phyloP scores from a whole-genome alignment of 2,113 vertebrate species.

The Microcebus ravelobensis region DNA sequence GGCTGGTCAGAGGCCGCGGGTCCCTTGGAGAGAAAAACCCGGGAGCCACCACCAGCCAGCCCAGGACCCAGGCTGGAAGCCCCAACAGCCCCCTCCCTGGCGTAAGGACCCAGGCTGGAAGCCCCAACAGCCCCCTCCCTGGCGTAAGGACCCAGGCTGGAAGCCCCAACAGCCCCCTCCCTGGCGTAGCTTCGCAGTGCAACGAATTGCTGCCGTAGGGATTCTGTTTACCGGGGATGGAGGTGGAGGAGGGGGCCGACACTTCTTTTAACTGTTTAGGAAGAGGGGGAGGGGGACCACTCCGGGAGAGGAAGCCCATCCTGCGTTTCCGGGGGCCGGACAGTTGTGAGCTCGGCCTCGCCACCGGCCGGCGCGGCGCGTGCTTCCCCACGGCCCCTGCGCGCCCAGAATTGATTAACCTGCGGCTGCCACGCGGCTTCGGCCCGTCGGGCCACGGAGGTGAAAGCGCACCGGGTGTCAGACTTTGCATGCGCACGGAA shows the following conservation, averaged over 20 bases:
- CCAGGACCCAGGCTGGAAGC: neutral
- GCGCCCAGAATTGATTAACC: conserved; percentile 43
- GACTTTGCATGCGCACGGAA: conserved; percentile 67
- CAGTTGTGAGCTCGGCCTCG: conserved; percentile 27
- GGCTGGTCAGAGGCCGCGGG: neutral
- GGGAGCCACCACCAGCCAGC: neutral
- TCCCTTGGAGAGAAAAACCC: neutral
- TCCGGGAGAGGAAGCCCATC: conserved; percentile 63
- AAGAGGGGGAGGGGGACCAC: neutral
- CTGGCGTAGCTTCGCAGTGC: neutral
- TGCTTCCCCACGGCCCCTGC: neutral
- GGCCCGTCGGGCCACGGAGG: neutral
- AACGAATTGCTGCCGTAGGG: neutral
- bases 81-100: neutral
- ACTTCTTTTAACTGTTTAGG: neutral
- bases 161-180: neutral
- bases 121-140: neutral
- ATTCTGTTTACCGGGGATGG: neutral
- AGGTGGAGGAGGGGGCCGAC: neutral
- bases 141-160: neutral
- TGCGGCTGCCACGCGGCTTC: conserved; percentile 6
- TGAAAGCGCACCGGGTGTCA: conserved; percentile 42
- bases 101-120: neutral
- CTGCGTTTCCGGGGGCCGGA: conserved; percentile 48
- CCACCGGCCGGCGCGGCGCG: neutral